Evolutionary conservation across 2,113 vertebrate genomes (phyloP).

Genomic region (Hyla sarda): DNA sequence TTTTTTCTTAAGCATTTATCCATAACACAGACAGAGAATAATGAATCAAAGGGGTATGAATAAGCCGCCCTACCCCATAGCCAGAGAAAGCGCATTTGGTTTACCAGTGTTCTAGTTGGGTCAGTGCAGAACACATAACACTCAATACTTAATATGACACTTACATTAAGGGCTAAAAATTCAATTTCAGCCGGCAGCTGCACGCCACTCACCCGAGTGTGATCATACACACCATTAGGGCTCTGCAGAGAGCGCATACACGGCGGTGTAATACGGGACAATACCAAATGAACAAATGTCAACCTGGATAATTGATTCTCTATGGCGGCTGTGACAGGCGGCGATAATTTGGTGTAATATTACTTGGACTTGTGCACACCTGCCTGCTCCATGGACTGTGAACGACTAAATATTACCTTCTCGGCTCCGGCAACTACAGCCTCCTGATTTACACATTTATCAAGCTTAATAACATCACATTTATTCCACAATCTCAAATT

Average conservation of each 20-base stretch:
- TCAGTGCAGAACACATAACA: too few relatives aligned
- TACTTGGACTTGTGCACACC: conserved; percentile 72
- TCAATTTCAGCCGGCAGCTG: background rate
- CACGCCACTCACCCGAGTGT: conserved; percentile 44
- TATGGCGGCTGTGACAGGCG: conserved; percentile 69
- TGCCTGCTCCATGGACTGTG: conserved; percentile 68
- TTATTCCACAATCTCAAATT: too few relatives aligned
- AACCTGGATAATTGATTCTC: conserved; percentile 75
- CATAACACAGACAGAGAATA: too few relatives aligned
- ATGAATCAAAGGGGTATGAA: too few relatives aligned
- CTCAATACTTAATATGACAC: background rate
- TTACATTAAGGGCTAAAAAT: background rate
- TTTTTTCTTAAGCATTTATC: too few relatives aligned
- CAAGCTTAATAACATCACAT: too few relatives aligned
- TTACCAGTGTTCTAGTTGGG: too few relatives aligned
- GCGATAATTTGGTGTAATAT: conserved; percentile 78
- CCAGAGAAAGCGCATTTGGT: too few relatives aligned
- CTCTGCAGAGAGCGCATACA: conserved; percentile 57
- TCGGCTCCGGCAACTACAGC: conserved; percentile 62
- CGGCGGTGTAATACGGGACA: conserved; percentile 65
- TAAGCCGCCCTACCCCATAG: too few relatives aligned
- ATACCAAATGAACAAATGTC: conserved; percentile 71
- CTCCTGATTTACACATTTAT: conserved; percentile 31
- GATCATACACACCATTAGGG: conserved; percentile 55
- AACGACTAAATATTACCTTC: conserved; percentile 70